These are phyloP conservation scores for Argyrosomus japonicus DNA, from an alignment of 2,113 vertebrate genomes.

Conservation along the genomic window DNA sequence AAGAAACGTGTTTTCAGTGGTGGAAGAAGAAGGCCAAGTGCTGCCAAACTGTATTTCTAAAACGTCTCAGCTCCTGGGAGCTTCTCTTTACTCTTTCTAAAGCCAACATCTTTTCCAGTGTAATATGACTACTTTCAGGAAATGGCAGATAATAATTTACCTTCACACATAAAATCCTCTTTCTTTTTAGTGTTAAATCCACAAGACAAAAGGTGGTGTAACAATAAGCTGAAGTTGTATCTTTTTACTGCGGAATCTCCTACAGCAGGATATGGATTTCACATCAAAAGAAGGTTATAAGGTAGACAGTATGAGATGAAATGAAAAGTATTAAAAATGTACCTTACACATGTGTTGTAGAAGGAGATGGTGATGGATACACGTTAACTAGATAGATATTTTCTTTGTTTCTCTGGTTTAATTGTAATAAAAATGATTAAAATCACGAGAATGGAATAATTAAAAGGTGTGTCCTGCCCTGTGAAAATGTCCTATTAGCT, in stretches of 20 bases:
- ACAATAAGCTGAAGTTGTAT: slow-evolving; percentile 31
- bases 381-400: background rate
- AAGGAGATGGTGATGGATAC: background rate
- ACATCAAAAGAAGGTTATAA: slow-evolving; percentile 55
- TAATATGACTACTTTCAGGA: background rate
- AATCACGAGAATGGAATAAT: slow-evolving; percentile 49
- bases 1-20: background rate
- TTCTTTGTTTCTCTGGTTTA: slow-evolving; percentile 20
- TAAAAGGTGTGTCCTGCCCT: slow-evolving; percentile 47
- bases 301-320: slow-evolving; percentile 28
- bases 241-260: slow-evolving; percentile 55
- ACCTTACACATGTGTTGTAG: background rate
- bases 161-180: slow-evolving; percentile 23
- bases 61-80: background rate
- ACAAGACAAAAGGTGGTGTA: background rate
- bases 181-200: slow-evolving; percentile 13
- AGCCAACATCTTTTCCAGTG: background rate
- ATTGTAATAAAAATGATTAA: slow-evolving; percentile 43
- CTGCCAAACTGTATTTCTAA: background rate
- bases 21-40: background rate
- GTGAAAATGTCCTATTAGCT: slow-evolving; percentile 72
- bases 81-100: background rate
- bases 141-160: slow-evolving; percentile 6
- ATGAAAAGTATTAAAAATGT: slow-evolving; percentile 21
- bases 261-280: slow-evolving; percentile 61